Conservation (phyloP, 2,888 invertebrate genomes). For the Hybos culiciformis region DNA sequence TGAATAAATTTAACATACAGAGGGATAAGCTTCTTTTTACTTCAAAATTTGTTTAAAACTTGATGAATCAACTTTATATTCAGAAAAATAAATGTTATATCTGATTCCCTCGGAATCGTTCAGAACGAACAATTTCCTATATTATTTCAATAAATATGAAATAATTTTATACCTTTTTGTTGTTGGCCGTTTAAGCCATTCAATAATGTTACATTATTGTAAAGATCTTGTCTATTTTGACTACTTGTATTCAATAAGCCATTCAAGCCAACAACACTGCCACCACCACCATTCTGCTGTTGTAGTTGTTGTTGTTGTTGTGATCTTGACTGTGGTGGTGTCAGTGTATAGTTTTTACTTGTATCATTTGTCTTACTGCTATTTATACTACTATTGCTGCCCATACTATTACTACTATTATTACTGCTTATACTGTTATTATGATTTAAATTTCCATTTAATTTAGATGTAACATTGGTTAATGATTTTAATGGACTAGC, state of each 20-base stretch:
- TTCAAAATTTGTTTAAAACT: too few relatives aligned
- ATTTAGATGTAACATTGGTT: slow-evolving; percentile 27
- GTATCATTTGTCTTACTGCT: slow-evolving; percentile 7
- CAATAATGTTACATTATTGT: slow-evolving; percentile 5
- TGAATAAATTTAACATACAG: too few relatives aligned
- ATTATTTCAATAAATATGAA: too few relatives aligned
- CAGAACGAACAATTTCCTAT: too few relatives aligned
- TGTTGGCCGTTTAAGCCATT: not conserved
- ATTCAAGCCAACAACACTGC: slow-evolving; percentile 13
- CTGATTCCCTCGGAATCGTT: too few relatives aligned
- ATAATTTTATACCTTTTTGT: too few relatives aligned
- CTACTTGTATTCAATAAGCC: slow-evolving; percentile 5
- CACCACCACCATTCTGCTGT: slow-evolving; percentile 18
- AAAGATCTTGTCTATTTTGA: slow-evolving; percentile 14
- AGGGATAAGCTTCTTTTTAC: too few relatives aligned
- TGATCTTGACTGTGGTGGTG: slow-evolving; percentile 28
- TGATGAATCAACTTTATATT: too few relatives aligned
- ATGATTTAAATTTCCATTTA: slow-evolving; percentile 7
- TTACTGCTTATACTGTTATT: slow-evolving; percentile 5
- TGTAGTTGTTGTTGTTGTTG: slow-evolving; percentile 18
- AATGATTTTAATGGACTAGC: slow-evolving; percentile 36
- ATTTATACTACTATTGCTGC: slow-evolving; percentile 12
- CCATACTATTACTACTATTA: slow-evolving; percentile 7
- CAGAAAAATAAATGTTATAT: too few relatives aligned
- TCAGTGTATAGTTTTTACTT: slow-evolving; percentile 27